Conservation (phyloP, 2,113 vertebrate genomes). For the Pedetes capensis region DNA sequence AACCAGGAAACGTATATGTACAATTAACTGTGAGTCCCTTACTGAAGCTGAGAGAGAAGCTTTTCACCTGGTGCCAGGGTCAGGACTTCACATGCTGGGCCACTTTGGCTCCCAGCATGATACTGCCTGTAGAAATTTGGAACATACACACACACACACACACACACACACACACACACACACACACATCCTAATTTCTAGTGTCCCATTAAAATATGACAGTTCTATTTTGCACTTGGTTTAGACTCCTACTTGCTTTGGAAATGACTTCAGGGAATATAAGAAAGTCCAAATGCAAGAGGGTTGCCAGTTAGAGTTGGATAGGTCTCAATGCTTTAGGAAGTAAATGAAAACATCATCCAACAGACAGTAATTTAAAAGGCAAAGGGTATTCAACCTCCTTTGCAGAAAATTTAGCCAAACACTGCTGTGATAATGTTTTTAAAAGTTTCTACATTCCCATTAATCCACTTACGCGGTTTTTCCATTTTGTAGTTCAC, state of each 20-base stretch:
- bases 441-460: neutral
- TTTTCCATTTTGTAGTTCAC: neutral
- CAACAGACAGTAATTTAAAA: neutral
- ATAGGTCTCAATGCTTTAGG: neutral
- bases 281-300: neutral
- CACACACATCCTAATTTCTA: neutral
- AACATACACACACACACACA: too few relatives aligned
- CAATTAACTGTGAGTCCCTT: too few relatives aligned
- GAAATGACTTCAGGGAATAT: neutral
- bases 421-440: neutral
- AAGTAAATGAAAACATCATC: slow-evolving; percentile 10
- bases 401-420: neutral
- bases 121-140: too few relatives aligned
- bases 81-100: too few relatives aligned
- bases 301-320: neutral
- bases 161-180: too few relatives aligned
- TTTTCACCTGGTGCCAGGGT: too few relatives aligned
- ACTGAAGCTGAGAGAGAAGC: too few relatives aligned
- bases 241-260: neutral
- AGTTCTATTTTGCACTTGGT: neutral
- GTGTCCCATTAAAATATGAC: neutral
- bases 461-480: neutral
- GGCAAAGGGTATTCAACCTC: neutral
- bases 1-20: too few relatives aligned
- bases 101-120: too few relatives aligned